A percentile compares a stretch with the other conserved stretches of the same genome.
Evolutionary conservation across 92 coral and sea anemone genomes (phyloP).

Genomic region (Micromussa lordhowensis): DNA sequence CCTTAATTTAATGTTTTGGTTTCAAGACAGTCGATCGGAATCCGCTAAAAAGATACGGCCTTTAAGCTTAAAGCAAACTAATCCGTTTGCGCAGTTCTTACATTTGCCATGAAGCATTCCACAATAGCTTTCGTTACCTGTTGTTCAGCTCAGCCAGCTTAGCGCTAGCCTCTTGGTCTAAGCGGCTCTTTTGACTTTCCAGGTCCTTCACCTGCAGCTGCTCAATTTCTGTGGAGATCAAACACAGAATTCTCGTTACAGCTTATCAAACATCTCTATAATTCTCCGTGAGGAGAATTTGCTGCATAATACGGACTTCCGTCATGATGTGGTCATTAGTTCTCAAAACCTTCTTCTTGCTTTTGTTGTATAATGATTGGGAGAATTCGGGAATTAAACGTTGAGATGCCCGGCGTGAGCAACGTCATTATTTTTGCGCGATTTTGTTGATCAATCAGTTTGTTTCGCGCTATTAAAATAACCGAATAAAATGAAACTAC

Average conservation of each 20-base stretch:
- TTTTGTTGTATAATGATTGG: background rate
- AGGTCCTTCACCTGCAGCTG: slow-evolving; percentile 78
- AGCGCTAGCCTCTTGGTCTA: slow-evolving; percentile 80
- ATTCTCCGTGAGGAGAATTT: background rate
- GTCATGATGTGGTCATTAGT: background rate
- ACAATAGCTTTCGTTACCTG: slow-evolving; percentile 11
- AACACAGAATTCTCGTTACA: background rate
- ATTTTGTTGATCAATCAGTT: too few relatives aligned
- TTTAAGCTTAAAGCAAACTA: too few relatives aligned
- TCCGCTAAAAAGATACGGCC: background rate
- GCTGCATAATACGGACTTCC: background rate
- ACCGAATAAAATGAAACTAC: too few relatives aligned
- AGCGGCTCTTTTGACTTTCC: slow-evolving; percentile 65
- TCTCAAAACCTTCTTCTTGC: background rate
- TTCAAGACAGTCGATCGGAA: background rate
- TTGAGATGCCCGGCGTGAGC: too few relatives aligned
- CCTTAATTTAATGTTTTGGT: background rate
- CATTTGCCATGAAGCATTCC: background rate
- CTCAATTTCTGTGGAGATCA: slow-evolving; percentile 70
- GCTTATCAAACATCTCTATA: background rate
- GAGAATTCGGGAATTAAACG: background rate
- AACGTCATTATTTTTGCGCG: too few relatives aligned
- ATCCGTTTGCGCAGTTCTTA: background rate
- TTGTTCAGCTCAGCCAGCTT: slow-evolving; percentile 83
- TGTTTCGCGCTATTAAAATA: too few relatives aligned